Base-by-base conservation (phyloP, 1,140 invertebrate genomes). In the Hirudo medicinalis region DNA sequence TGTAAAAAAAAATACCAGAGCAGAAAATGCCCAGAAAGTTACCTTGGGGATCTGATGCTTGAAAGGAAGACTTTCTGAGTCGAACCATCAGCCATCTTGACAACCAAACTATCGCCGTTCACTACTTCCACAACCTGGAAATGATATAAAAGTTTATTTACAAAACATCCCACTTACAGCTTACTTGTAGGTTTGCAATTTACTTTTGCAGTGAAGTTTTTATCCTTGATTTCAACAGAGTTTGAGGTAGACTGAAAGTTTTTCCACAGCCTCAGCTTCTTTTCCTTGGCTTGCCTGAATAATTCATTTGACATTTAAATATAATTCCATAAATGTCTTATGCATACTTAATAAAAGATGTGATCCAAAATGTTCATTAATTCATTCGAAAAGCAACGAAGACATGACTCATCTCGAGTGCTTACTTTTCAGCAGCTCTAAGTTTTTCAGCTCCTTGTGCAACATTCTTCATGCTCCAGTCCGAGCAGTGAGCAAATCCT, bases 401-500 rank as follows among this genome's bases (percentile, higher is more conserved):
- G 25, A 57, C 54, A n/a, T n/a, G n/a, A 60, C 4, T 27, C 8
- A 63, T 19, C 57, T 49, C 20, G 63, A 29, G 29, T 32, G 70
- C 76, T 74, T 77, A 84, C 80, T 87, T 87, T 84, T 99, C 90
- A 73, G 94, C 88, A 77, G 88, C 84, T 81, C 92, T 83, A 6
- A 97, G 83, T 78, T 90, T 90, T 49, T 93, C 89, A 27, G 88
- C 86, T 67, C 91, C 89, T 75, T 83, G 83, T 60, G 90, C 90
- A 77, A 94, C 90, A 54, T 90, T 88, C 32, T 81, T 89, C 81
- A 99, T 90, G 13, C 91, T 94, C 94, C 94, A 97, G 79, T 98
- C 94, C n/a, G 97, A 91, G 79, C 94, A 97, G 78, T 88, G 89
- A 0, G 93, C 96, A 78, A 95, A 92, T 29, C 96, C 95, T 83